phyloP scores from a whole-genome alignment of 2,113 vertebrate species.

The Chlamydotis undulata region DNA sequence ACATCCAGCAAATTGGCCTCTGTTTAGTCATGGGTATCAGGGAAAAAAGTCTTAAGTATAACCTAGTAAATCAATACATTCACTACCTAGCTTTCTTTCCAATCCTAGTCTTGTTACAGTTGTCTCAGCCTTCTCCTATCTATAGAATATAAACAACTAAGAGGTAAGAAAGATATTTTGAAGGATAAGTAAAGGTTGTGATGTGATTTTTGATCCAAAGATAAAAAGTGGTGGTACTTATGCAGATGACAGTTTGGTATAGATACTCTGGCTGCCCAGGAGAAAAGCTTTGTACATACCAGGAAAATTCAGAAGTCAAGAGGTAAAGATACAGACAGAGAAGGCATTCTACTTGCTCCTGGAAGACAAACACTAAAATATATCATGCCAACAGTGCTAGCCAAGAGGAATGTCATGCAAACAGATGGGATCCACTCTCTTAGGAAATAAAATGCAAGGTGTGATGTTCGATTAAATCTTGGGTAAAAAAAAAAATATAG shows the following conservation, averaged over 20 bases:
- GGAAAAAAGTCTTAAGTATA: neutral
- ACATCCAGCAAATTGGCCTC: neutral
- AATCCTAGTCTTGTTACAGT: neutral
- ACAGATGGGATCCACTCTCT: conserved; percentile 1
- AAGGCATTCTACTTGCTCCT: neutral
- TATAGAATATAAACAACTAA: neutral
- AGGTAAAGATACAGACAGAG: neutral
- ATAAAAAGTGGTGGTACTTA: neutral
- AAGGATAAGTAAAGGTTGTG: neutral
- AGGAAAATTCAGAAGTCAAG: neutral
- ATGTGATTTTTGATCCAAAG: neutral
- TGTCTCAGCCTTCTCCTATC: neutral
- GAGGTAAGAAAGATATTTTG: neutral
- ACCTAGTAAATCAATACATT: neutral
- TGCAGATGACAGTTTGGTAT: neutral
- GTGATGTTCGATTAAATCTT: neutral
- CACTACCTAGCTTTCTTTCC: neutral
- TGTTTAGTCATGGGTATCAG: neutral
- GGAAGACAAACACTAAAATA: conserved; percentile 2
- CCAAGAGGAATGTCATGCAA: neutral
- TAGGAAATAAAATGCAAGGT: neutral
- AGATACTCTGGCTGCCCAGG: neutral
- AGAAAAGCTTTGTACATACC: neutral
- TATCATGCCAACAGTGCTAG: neutral
- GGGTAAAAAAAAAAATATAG: neutral